Percentiles rank a stretch among this genome's conserved stretches.
Evolutionary conservation across 2,888 invertebrate species (phyloP).

Genomic region (Hypolimnas misippus): DNA sequence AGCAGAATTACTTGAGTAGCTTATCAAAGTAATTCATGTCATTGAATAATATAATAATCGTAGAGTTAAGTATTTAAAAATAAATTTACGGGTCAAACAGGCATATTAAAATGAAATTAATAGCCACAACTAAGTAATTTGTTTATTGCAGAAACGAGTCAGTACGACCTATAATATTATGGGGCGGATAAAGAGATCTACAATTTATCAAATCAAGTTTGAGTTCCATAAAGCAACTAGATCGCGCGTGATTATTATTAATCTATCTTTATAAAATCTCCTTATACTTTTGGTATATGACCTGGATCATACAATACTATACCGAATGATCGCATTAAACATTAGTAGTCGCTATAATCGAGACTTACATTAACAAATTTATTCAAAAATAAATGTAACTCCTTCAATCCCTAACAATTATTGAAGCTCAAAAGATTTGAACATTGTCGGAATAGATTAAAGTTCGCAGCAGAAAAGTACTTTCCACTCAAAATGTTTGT

Average conservation of each 20-base stretch:
- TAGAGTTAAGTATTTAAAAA: no score
- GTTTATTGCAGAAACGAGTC: no score
- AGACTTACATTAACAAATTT: conserved; percentile 35
- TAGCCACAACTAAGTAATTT: no score
- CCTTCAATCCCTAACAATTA: neutral
- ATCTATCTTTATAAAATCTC: no score
- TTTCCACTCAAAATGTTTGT: conserved; percentile 53
- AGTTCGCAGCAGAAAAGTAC: conserved; percentile 46
- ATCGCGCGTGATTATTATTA: no score
- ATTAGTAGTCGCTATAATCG: conserved; percentile 28
- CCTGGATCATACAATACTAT: no score
- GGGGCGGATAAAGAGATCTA: neutral
- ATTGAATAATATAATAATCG: no score
- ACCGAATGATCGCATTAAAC: no score
- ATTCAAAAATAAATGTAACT: neutral
- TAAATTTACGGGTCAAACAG: no score
- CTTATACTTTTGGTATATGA: no score
- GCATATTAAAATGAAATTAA: no score
- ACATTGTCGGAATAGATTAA: neutral
- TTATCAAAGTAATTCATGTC: neutral
- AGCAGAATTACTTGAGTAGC: neutral
- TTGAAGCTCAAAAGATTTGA: neutral
- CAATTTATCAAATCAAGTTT: neutral
- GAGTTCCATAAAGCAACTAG: neutral
- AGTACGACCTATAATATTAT: no score